Evolutionary conservation across 2,113 vertebrate species (phyloP), one percentile per base, ranked within the genome.

Genomic region (Tylochromis polylepis): DNA sequence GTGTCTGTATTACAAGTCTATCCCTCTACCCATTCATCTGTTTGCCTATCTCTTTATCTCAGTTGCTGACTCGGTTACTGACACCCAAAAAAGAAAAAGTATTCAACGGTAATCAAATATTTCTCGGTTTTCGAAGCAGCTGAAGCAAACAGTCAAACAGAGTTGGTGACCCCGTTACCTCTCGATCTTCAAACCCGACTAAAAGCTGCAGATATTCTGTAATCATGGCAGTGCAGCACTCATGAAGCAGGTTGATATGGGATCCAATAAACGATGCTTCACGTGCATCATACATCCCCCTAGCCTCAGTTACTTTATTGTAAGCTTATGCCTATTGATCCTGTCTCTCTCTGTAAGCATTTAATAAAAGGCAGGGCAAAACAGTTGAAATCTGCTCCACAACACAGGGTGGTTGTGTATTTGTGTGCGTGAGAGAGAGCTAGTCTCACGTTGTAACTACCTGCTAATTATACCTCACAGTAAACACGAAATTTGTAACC

Each of bases 401-500:
- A 85, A 77, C 34, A 84, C n/a, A 0, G 4, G 43, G 14, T 29
- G 57, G 22, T 8, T 43, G 46, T 56, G 51, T 31, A 12, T 41
- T 55, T 65, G 56, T 60, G 70, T 86, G 24, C 2, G 60, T 29
- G 60, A 79, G 72, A 83, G 84, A 57, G 65, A 38, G 46, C 31
- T n/a, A 1, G 67, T 79, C 49, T 84, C 67, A 53, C 83, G 86
- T 83, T 79, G 65, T 83, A 90, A 91, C 90, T 87, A 92, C 81
- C 89, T 91, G 91, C 93, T 95, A 96, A 97, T 96, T 95, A 94
- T 92, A 83, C 89, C 58, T 11, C 85, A 90, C 94, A 93, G 95
- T 89, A 95, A 93, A 97, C 96, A 96, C 92, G 81, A 92, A 94
- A 95, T 95, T 89, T 96, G 97, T 96, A 96, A 95, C 96, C 94